Evolutionary conservation across 2,113 vertebrate species (phyloP).

Genomic region (Neotragus moschatus): DNA sequence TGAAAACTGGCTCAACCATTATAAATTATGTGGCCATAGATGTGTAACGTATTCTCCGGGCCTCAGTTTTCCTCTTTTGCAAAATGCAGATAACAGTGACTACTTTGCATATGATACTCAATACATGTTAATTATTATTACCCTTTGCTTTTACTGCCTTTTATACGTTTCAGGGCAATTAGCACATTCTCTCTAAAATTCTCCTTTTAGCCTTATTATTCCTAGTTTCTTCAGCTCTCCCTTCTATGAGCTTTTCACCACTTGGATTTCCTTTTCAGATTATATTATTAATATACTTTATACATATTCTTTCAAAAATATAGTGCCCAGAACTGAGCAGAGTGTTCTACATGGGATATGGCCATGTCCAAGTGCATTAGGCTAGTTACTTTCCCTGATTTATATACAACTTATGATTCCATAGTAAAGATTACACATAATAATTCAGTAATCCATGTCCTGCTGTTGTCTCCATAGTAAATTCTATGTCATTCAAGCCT

Average conservation of each 20-base stretch:
- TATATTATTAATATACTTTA: background rate
- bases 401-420: background rate
- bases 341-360: background rate
- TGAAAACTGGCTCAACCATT: background rate
- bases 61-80: background rate
- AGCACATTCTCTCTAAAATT: background rate
- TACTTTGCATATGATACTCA: background rate
- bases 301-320: background rate
- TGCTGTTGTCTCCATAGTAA: background rate
- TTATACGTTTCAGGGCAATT: background rate
- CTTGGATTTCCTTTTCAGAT: background rate
- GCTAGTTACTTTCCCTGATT: conserved; percentile 2
- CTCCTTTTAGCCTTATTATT: background rate
- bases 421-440: background rate
- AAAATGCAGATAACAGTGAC: background rate
- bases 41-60: background rate
- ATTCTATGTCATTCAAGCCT: background rate
- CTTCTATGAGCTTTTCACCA: background rate
- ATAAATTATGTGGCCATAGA: background rate
- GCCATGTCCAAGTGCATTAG: background rate
- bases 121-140: background rate
- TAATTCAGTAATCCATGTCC: background rate
- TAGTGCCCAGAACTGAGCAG: background rate
- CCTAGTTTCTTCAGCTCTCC: background rate
- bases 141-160: background rate